phyloP scores from a whole-genome alignment of 2,888 invertebrate genomes.

The Idaea aversata region DNA sequence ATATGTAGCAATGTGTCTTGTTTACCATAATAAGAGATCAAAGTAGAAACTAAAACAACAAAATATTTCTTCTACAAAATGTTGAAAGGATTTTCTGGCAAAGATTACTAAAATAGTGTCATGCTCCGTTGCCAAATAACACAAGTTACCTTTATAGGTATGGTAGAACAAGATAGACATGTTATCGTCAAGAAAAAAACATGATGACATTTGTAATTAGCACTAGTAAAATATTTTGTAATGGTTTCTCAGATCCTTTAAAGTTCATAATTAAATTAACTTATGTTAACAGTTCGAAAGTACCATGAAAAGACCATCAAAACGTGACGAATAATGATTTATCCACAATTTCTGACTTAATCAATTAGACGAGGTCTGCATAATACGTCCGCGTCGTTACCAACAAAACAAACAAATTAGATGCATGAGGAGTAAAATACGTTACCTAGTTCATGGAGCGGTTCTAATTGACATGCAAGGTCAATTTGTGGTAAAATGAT shows the following conservation, averaged over 20 bases:
- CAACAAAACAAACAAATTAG: slow-evolving; percentile 2
- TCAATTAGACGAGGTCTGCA: too few species aligned
- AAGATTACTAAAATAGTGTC: not conserved
- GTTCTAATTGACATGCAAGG: slow-evolving; percentile 17
- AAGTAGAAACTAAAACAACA: not conserved
- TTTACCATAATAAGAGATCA: not conserved
- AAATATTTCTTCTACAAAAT: not conserved
- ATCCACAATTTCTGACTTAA: too few species aligned
- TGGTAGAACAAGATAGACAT: not conserved
- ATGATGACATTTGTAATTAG: not conserved
- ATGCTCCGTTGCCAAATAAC: slow-evolving; percentile 16
- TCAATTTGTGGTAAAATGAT: slow-evolving; percentile 7
- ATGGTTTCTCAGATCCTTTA: not conserved
- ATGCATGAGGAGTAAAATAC: slow-evolving; percentile 9
- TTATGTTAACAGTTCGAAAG: not conserved
- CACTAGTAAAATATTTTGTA: not conserved
- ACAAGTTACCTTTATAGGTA: slow-evolving; percentile 5
- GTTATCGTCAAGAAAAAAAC: not conserved
- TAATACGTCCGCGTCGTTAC: not conserved
- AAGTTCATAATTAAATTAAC: not conserved
- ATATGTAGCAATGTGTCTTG: not conserved
- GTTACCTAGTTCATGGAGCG: slow-evolving; percentile 10
- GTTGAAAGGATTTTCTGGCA: not conserved
- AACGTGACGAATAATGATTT: not conserved
- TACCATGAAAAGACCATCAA: not conserved